phyloP scores from a whole-genome alignment of 2,888 invertebrate species.

The Synanthedon andrenaeformis region DNA sequence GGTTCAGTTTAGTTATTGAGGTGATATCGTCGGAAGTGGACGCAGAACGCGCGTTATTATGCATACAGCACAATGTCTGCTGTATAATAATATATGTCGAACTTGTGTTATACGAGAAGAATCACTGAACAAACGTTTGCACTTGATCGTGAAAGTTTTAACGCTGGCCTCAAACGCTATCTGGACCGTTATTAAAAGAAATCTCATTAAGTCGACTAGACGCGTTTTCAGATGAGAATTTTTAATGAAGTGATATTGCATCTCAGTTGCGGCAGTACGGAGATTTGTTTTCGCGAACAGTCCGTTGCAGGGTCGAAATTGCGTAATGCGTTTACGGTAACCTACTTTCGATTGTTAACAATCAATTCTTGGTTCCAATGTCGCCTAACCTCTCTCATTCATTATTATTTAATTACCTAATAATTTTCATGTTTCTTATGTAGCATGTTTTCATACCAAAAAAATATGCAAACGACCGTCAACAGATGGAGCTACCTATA shows the following conservation, averaged over 20 bases:
- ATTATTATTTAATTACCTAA: too few species aligned
- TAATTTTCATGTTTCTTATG: too few species aligned
- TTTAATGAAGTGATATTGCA: too few species aligned
- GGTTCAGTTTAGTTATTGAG: conserved; percentile 37
- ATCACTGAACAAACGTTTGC: conserved; percentile 41
- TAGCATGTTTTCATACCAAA: too few species aligned
- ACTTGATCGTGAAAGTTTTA: conserved; percentile 66
- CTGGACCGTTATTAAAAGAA: conserved; percentile 58
- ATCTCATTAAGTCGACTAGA: conserved; percentile 19
- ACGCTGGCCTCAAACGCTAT: conserved; percentile 50
- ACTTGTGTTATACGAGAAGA: conserved; percentile 43
- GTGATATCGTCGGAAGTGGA: conserved; percentile 49
- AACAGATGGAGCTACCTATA: neutral
- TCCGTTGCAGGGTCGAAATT: conserved; percentile 32
- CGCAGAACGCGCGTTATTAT: conserved; percentile 26
- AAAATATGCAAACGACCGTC: neutral
- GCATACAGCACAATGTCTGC: conserved; percentile 12
- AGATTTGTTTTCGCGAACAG: conserved; percentile 17
- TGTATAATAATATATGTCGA: conserved; percentile 15
- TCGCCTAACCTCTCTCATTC: conserved; percentile 9
- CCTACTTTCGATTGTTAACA: conserved; percentile 35
- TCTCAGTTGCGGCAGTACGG: too few species aligned
- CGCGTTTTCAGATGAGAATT: too few species aligned
- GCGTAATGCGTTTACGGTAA: conserved; percentile 31
- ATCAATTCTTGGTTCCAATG: conserved; percentile 15